Conservation (phyloP, 2,888 invertebrate genomes). For the Spodoptera littoralis region DNA sequence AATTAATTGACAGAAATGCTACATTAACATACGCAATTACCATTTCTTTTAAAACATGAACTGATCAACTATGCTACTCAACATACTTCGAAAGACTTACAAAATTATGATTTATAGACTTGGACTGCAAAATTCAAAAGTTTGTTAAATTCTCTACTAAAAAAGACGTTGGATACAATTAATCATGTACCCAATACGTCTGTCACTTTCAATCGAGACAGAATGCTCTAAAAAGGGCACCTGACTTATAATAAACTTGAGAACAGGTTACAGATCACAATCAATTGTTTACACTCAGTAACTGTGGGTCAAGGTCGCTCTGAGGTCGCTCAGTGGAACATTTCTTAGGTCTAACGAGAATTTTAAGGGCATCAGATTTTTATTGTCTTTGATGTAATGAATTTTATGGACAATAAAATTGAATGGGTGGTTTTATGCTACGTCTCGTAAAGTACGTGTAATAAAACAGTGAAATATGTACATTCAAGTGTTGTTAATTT, state of each 20-base stretch:
- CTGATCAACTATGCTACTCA: no score
- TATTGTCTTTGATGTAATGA: slow-evolving; percentile 27
- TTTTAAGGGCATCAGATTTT: slow-evolving; percentile 50
- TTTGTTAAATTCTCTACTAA: neutral
- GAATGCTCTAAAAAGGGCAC: slow-evolving; percentile 55
- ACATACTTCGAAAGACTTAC: no score
- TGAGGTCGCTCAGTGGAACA: slow-evolving; percentile 50
- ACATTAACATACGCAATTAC: neutral
- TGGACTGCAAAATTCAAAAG: no score
- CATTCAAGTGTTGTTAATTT: neutral
- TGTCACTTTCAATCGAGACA: slow-evolving; percentile 42
- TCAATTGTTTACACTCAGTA: slow-evolving; percentile 62
- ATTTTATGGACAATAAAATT: slow-evolving; percentile 7
- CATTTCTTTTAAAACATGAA: no score
- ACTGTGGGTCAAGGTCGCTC: slow-evolving; percentile 56
- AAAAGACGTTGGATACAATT: neutral
- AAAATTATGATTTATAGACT: no score
- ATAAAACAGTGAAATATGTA: slow-evolving; percentile 5
- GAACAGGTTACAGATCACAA: slow-evolving; percentile 61
- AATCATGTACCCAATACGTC: slow-evolving; percentile 32
- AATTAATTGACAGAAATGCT: slow-evolving; percentile 15
- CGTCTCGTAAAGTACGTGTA: slow-evolving; percentile 7
- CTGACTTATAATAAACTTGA: slow-evolving; percentile 42
- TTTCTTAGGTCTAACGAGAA: slow-evolving; percentile 48
- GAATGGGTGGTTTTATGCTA: slow-evolving; percentile 7